Evolutionary conservation across 2,797 vertebrate genomes (phyloP).

Genomic region (Cetoscarus ocellatus): DNA sequence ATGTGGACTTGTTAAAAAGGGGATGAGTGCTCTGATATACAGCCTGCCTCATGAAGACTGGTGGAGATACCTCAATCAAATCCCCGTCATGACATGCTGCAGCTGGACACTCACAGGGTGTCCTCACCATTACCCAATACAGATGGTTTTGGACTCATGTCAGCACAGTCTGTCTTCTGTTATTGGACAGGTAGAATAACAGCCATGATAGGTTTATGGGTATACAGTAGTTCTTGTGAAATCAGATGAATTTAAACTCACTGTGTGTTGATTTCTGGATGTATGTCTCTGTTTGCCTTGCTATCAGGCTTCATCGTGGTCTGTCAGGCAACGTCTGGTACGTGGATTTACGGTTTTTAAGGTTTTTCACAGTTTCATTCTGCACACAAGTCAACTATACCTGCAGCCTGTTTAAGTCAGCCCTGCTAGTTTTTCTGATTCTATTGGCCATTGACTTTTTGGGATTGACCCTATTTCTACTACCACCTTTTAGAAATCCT

Average conservation of each 20-base stretch:
- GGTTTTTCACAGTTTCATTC: too few species aligned
- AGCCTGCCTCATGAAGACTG: conserved; percentile 60
- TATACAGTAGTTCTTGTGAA: not conserved
- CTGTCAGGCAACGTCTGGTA: too few species aligned
- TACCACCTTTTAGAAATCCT: too few species aligned
- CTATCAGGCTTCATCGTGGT: too few species aligned
- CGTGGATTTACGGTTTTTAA: too few species aligned
- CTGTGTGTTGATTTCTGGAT: not conserved
- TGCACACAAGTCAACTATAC: too few species aligned
- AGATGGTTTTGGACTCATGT: conserved; percentile 50
- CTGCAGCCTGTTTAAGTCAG: too few species aligned
- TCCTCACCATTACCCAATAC: conserved; percentile 42
- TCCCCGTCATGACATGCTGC: conserved; percentile 50
- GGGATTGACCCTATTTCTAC: too few species aligned
- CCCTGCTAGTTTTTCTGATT: too few species aligned
- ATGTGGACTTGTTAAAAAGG: conserved; percentile 70
- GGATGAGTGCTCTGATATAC: conserved; percentile 73
- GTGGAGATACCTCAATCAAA: conserved; percentile 54
- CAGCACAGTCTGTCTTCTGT: conserved; percentile 17
- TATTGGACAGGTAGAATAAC: conserved; percentile 9
- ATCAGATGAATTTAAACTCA: not conserved
- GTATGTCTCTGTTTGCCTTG: not conserved
- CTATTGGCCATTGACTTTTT: too few species aligned
- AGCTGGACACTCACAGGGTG: conserved; percentile 52
- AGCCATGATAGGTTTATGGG: conserved; percentile 27